Base-by-base conservation (phyloP, 2,888 invertebrate genomes). In the Hypselothyrea guttata region DNA sequence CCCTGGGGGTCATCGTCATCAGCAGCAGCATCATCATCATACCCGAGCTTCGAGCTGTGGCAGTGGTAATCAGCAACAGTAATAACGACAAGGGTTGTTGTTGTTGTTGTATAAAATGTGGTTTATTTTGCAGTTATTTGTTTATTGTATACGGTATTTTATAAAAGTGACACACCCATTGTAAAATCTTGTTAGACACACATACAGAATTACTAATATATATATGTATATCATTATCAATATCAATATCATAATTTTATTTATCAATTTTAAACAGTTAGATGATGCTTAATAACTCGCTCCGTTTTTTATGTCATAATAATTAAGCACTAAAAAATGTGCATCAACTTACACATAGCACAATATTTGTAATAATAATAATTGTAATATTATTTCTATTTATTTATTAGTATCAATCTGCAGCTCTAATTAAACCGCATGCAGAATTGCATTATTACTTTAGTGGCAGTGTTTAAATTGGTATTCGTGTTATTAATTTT, bases 131-230 rank as follows among this genome's bases (percentile, higher is more conserved):
- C 71, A 74, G 68, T 84, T 77, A 74, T 71, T 71, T 59, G 49
- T 59, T 63, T 76, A 84, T 72, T 66, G 61, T 76, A 70, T 74
- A 79, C 76, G 64, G 71, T 63, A 74, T 71, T 79, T 73, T 84
- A 69, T 73, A 81, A 84, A 79, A 84, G 85, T 77, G 85, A 84
- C 78, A 79, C 83, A 67, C 85, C 71, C 84, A 79, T 82, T 68
- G 71, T 79, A 79, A 79, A 79, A 79, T 79, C 85, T 84, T 84
- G 83, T 82, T 82, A 84, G 78, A 84, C 85, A 79, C 83, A 66
- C 53, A 72, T 60, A 72, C 72, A 47, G 12, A 22, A 13, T 18
- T 15, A 15, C 18, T 70, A 61, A 61, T 59, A 57, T 65, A 12
- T 22, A n/a, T n/a, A n/a, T n/a, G n/a, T n/a, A n/a, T n/a, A n/a